Base-by-base conservation (phyloP, 2,888 invertebrate genomes). In the Spatulosminthurus flaviceps region DNA sequence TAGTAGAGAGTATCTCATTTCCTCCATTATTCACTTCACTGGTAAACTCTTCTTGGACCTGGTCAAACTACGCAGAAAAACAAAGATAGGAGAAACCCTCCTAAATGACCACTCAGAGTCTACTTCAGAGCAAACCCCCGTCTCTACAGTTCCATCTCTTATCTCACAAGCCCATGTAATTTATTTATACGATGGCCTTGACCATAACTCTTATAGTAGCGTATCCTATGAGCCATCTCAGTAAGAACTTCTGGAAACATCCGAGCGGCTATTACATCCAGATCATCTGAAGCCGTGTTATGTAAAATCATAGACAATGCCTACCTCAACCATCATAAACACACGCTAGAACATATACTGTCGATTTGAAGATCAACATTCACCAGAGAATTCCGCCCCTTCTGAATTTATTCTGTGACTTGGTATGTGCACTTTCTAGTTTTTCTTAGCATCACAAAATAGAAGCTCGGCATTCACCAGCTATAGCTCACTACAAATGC, bases 181-280 rank as follows among this genome's bases (percentile, higher is more conserved):
- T 51, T 51, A 51, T 51, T 51, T 51, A 51, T 19, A 51, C 51
- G 19, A 51, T 51, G 51, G 51, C 51, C 51, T 51, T 51, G 51
- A 51, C 51, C 51, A 51, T 34, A 34, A 51, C 16, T 51, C 16
- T 51, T 19, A 51, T 2, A 5, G 16, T 16, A 51, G 34, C 51
- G 16, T 2, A 51, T 9, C 16, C 51, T 51, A 2, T n/a, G 16
- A 51, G 51, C 4, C n/a, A 51, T 4, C n/a, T 19, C 1, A n/a
- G 16, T n/a, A 13, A 9, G 51, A 16, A 2, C 4, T 51, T 51
- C n/a, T 5, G 51, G 16, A 51, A 51, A 51, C 51, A 51, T 51
- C 9, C 5, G 34, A 51, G 5, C 16, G 16, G 51, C 16, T 51
- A 2, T 51, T 51, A n/a, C n/a, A n/a, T 34, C 34, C 34, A 34